Evolutionary conservation across 2,888 invertebrate species (phyloP), one percentile per base, ranked within the genome.

Genomic region (Netelia virgata): DNA sequence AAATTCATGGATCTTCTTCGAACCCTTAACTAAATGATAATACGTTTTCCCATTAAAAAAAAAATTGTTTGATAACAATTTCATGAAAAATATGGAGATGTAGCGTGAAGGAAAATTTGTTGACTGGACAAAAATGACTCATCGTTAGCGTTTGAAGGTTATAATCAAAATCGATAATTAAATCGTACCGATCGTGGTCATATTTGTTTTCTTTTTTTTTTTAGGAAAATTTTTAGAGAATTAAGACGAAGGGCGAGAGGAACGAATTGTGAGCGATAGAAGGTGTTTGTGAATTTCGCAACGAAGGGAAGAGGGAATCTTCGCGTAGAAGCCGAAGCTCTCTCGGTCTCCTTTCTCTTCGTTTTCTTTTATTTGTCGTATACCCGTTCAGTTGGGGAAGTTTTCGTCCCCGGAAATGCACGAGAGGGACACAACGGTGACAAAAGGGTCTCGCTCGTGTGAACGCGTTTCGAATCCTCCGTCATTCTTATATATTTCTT

Each of bases 251-350:
- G 0, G 6, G n/a, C 53, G 16, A 53, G 53, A 10, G n/a, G n/a
- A 14, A 3, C 50, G 50, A 16, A 53, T 43, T 23, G 43, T 1
- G 11, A 10, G 84, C n/a, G 16, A 75, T 84, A 88, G 87, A 82
- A 85, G 79, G 85, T 86, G 83, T 87, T 84, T 64, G 72, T 59
- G 78, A 83, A 86, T 83, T 88, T 87, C 64, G 88, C 88, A 88
- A 87, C 28, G 77, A 59, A n/a, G 20, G 23, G 43, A 14, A 16
- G 47, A 14, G 43, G 47, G 14, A 28, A 61, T 1, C 55, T 50
- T 69, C 76, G 28, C 55, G 77, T 86, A 82, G 86, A 87, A 76
- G 53, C 69, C 73, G 68, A 79, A 66, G 28, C 66, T 79, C 18
- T 18, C 68, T 41, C 28, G 28, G 28, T 28, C 74, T 83, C 68